Conservation (phyloP, 1,140 invertebrate genomes). For the Hormaphis cornu region DNA sequence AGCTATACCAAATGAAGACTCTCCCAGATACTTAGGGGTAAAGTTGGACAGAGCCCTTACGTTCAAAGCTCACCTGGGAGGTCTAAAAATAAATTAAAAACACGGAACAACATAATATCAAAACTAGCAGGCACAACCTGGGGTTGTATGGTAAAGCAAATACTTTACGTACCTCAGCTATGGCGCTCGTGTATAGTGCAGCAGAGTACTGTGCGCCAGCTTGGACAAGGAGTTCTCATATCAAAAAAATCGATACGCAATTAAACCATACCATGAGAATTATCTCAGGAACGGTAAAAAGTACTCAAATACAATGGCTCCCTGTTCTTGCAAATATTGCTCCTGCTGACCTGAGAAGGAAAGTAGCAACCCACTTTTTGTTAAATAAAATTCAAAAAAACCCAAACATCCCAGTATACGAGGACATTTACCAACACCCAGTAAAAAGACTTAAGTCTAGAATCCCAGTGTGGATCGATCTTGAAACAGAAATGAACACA, state of each 20-base stretch:
- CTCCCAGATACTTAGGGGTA: conserved; percentile 5
- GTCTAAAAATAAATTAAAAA: background rate
- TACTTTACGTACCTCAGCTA: conserved; percentile 21
- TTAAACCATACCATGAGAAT: conserved; percentile 8
- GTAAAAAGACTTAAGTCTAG: conserved; percentile 16
- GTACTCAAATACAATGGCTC: conserved; percentile 39
- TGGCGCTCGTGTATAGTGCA: conserved; percentile 9
- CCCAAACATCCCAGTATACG: background rate
- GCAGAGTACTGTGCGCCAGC: conserved; percentile 31
- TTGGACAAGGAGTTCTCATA: background rate
- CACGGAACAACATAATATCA: background rate
- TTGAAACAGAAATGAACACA: background rate
- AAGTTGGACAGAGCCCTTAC: conserved; percentile 6
- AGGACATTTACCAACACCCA: background rate
- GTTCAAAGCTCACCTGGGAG: background rate
- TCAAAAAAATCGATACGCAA: conserved; percentile 1
- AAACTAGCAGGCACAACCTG: background rate
- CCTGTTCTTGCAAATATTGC: conserved; percentile 40
- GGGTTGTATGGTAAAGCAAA: conserved; percentile 21
- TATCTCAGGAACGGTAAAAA: conserved; percentile 39
- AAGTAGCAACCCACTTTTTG: background rate
- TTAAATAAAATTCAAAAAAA: conserved; percentile 7
- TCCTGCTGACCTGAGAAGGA: conserved; percentile 35
- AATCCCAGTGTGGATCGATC: conserved; percentile 1
- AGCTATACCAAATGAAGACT: background rate